Conservation (phyloP, 2,113 vertebrate species). For the Protobothrops flavoviridis region DNA sequence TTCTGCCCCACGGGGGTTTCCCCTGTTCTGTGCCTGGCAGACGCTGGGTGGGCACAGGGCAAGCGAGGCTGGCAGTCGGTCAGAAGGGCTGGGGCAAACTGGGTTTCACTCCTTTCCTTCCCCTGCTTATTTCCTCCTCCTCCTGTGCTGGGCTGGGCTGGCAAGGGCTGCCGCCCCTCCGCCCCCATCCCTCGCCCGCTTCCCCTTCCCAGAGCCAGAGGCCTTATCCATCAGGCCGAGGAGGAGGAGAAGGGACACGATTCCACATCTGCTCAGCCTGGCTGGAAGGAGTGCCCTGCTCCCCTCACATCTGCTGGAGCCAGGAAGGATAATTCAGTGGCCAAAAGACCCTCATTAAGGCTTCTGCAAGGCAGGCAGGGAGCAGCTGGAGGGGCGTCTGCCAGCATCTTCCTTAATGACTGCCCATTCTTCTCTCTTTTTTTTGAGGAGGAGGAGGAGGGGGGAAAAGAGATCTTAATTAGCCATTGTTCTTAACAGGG, state of each 20-base stretch:
- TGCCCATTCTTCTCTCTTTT: slow-evolving; percentile 49
- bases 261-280: not conserved
- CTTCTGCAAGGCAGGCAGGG: slow-evolving; percentile 32
- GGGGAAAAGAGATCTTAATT: slow-evolving; percentile 66
- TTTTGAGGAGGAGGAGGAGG: not conserved
- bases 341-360: slow-evolving; percentile 64
- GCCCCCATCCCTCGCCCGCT: too few relatives aligned
- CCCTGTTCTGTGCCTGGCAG: not conserved
- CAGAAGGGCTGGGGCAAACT: not conserved
- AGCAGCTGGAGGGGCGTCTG: not conserved
- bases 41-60: not conserved
- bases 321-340: slow-evolving; percentile 43
- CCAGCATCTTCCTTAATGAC: slow-evolving; percentile 52
- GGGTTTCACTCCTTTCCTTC: not conserved
- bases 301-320: slow-evolving; percentile 48
- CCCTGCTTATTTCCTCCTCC: not conserved
- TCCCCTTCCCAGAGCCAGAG: not conserved
- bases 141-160: not conserved
- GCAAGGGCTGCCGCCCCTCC: not conserved
- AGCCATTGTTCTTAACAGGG: slow-evolving; percentile 65
- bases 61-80: not conserved
- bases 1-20: not conserved
- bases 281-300: not conserved
- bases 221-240: not conserved
- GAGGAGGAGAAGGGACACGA: not conserved